These are phyloP conservation scores for Bombus terrestris DNA, from an alignment of 1,140 invertebrate genomes.

Conservation along the genomic window DNA sequence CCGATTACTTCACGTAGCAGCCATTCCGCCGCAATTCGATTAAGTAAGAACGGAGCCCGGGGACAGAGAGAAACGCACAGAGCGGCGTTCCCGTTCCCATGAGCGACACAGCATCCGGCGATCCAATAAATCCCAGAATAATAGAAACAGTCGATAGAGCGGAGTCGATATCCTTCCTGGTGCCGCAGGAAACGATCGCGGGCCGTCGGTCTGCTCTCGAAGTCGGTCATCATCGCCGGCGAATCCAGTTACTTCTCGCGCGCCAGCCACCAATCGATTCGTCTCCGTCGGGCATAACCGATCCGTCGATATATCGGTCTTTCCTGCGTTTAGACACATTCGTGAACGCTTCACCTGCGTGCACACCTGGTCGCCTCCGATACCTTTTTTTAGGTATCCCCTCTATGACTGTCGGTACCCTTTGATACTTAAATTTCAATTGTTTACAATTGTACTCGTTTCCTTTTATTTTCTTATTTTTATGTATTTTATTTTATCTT, in stretches of 20 bases:
- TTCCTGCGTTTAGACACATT: conserved; percentile 63
- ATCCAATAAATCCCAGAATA: conserved; percentile 54
- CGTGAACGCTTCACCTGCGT: conserved; percentile 50
- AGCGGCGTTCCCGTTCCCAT: conserved; percentile 35
- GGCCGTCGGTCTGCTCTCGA: conserved; percentile 58
- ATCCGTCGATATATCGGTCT: conserved; percentile 72
- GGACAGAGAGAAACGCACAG: not conserved
- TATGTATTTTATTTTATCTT: no score
- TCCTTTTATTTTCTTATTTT: no score
- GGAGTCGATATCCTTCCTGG: conserved; percentile 58
- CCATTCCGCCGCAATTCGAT: not conserved
- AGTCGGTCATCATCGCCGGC: conserved; percentile 73
- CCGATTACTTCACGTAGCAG: conserved; percentile 11
- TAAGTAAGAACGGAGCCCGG: not conserved
- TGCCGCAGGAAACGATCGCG: conserved; percentile 61
- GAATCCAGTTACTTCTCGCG: conserved; percentile 73
- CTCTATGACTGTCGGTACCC: no score
- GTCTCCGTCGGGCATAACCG: conserved; percentile 76
- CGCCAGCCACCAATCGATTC: conserved; percentile 73
- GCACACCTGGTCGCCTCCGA: conserved; percentile 26
- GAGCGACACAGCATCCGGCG: conserved; percentile 29
- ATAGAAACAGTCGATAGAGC: conserved; percentile 54
- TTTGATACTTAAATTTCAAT: no score
- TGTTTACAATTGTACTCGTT: no score
- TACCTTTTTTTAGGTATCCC: no score